Evolutionary conservation across 2,113 vertebrate genomes (phyloP).

Genomic region (Antechinus stuartii): DNA sequence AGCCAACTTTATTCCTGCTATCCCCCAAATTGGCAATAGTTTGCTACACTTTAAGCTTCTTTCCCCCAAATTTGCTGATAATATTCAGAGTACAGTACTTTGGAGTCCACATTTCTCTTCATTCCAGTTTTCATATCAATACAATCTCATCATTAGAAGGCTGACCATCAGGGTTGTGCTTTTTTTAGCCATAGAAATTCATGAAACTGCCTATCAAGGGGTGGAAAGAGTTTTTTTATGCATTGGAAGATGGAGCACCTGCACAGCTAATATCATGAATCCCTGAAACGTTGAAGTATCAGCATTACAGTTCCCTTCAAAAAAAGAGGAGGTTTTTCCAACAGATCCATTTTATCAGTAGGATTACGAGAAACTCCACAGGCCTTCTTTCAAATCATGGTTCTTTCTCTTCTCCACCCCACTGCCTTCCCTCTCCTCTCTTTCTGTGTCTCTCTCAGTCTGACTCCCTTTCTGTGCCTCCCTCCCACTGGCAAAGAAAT

Average conservation of each 20-base stretch:
- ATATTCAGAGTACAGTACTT: neutral
- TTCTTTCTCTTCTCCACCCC: constrained; percentile 22
- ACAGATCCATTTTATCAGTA: constrained; percentile 22
- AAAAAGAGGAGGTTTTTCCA: constrained; percentile 19
- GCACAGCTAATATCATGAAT: neutral
- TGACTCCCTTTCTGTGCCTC: constrained; percentile 12
- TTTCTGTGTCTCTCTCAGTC: neutral
- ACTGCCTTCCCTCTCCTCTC: constrained; percentile 2
- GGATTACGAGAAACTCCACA: neutral
- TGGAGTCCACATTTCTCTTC: neutral
- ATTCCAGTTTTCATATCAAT: neutral
- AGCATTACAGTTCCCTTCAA: neutral
- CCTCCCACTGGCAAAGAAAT: constrained; percentile 47
- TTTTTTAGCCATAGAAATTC: neutral
- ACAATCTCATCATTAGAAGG: neutral
- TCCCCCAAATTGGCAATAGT: neutral
- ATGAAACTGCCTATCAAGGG: neutral
- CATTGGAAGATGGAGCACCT: neutral
- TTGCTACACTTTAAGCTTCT: neutral
- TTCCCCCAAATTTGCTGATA: neutral
- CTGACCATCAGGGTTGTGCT: neutral
- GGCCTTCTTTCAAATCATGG: neutral
- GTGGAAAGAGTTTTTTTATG: neutral
- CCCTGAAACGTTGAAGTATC: neutral
- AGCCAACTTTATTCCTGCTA: neutral